Base-by-base conservation (phyloP, 2,797 vertebrate species). In the Falco biarmicus region DNA sequence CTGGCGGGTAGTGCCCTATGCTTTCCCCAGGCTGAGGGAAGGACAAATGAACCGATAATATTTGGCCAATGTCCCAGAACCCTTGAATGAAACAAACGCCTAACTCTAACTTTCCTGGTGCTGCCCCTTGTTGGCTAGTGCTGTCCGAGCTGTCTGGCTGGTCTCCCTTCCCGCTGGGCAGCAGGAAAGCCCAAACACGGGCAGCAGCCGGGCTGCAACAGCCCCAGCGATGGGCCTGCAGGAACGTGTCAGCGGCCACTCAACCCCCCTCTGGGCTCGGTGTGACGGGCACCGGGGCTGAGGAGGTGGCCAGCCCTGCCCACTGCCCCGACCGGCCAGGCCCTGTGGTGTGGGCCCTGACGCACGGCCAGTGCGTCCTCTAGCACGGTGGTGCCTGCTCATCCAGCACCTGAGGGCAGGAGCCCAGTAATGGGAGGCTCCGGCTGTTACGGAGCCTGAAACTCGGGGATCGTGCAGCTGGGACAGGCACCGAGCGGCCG, bases 391-490 rank as follows among this genome's bases (percentile, higher is more conserved):
- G 37, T 64, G 41, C 68, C 54, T 1, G 34, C 11, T 21, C 4
- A 26, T 9, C 64, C 79, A 21, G 54, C 2, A 7, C 71, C 28
- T 1, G 13, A 13, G 48, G 41, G 50, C 75, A 39, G 34, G 26
- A 22, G 26, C 47, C 13, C 54, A 0, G 31, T 15, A 41, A 24
- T 31, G 1, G 5, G 15, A 1, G 24, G 15, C 37, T 50, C 25
- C 1, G 4, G 41, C 71, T 25, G 21, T 6, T 5, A 1, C 0
- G 2, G 60, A n/a, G 29, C 69, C 37, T 5, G n/a, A 17, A 13
- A 37, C 65, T 31, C 26, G 8, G 66, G 48, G 25, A 6, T 21
- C 53, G 15, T 29, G 11, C 48, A 8, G 53, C 24, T 2, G 6
- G 28, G 64, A 21, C 17, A 1, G 2, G 19, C 13, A 11, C 39